phyloP scores from a whole-genome alignment of 2,888 invertebrate species.

The Anaspis maculata region DNA sequence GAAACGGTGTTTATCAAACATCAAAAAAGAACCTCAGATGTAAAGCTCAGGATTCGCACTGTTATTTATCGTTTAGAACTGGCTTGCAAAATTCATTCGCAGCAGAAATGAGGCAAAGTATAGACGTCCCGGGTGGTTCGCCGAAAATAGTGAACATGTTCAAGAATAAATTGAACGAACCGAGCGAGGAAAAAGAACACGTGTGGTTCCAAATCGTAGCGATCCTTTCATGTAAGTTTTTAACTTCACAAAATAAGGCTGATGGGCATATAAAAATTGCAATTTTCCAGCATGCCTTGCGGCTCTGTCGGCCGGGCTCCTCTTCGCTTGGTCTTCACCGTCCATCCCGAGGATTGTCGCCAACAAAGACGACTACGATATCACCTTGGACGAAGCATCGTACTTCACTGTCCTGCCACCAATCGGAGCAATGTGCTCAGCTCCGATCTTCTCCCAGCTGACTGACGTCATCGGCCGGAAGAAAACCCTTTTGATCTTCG shows the following conservation, averaged over 20 bases:
- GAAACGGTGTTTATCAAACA: no score
- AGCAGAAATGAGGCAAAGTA: no score
- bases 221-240: background rate
- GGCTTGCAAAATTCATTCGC: no score
- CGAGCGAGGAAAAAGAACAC: no score
- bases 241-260: background rate
- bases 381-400: conserved; percentile 32
- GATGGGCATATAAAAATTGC: background rate
- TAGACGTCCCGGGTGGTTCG: no score
- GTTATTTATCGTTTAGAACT: no score
- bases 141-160: no score
- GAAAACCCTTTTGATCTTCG: conserved; percentile 19
- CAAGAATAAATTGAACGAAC: no score
- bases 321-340: conserved; percentile 31
- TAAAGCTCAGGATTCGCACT: no score
- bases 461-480: conserved; percentile 21
- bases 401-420: conserved; percentile 32
- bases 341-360: no score
- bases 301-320: conserved; percentile 21
- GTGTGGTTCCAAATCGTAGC: conserved; percentile 2
- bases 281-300: conserved; percentile 4
- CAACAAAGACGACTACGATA: conserved; percentile 23
- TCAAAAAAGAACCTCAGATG: no score
- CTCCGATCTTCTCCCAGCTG: no score
- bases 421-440: conserved; percentile 11